Evolutionary conservation across 1,140 invertebrate genomes (phyloP).

Genomic region (Nylanderia fulva): DNA sequence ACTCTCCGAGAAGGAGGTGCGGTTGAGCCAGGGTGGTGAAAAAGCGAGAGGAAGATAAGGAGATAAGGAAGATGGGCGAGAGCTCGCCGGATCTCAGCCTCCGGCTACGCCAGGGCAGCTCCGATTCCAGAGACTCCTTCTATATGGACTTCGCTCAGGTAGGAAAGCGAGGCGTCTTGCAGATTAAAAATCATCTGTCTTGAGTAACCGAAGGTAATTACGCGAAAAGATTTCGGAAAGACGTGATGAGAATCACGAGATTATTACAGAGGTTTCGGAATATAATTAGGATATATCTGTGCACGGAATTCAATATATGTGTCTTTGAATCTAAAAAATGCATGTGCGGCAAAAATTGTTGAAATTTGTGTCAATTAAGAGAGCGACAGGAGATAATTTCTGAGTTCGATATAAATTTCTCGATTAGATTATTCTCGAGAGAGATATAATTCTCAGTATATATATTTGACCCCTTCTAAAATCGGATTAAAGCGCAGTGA

Average conservation of each 20-base stretch:
- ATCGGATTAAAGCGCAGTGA: slow-evolving; percentile 32
- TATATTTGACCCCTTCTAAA: slow-evolving; percentile 12
- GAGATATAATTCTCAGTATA: slow-evolving; percentile 3
- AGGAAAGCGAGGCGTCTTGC: slow-evolving; percentile 42
- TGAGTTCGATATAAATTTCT: slow-evolving; percentile 35
- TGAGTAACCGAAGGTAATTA: slow-evolving; percentile 25
- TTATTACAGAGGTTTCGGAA: not conserved
- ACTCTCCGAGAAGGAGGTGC: not conserved
- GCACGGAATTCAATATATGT: not conserved
- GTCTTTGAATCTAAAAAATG: not conserved
- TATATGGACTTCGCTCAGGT: slow-evolving; percentile 94
- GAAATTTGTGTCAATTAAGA: not conserved
- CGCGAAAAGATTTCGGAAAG: slow-evolving; percentile 18
- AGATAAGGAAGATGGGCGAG: slow-evolving; percentile 89
- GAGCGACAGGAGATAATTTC: slow-evolving; percentile 18
- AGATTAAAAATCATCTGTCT: slow-evolving; percentile 59
- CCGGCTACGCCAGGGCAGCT: slow-evolving; percentile 92
- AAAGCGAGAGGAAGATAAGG: slow-evolving; percentile 58
- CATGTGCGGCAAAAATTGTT: not conserved
- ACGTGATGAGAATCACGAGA: slow-evolving; percentile 6
- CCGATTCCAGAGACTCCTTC: slow-evolving; percentile 94
- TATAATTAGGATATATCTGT: not conserved
- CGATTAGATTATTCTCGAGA: not conserved
- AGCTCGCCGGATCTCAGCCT: slow-evolving; percentile 94
- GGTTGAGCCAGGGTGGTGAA: slow-evolving; percentile 34